Conservation (phyloP, 2,797 vertebrate species). For the Sphaeramia orbicularis region DNA sequence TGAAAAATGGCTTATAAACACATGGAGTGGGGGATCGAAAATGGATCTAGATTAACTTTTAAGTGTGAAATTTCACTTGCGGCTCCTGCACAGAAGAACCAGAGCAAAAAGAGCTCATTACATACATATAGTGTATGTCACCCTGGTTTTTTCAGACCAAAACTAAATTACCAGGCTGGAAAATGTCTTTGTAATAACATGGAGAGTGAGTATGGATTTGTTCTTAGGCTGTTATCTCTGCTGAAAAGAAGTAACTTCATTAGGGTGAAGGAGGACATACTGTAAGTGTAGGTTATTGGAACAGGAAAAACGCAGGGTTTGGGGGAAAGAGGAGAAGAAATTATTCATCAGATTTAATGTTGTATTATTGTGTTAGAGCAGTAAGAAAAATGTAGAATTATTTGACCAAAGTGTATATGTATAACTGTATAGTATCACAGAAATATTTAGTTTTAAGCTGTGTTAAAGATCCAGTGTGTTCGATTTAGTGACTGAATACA, state of each 20-base stretch:
- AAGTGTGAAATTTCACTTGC: conserved; percentile 4
- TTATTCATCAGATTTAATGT: conserved; percentile 1
- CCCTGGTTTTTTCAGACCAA: conserved; percentile 11
- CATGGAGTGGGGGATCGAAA: conserved; percentile 4
- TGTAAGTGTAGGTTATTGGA: conserved; percentile 23
- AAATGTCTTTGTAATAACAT: conserved; percentile 55
- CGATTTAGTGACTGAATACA: too few relatives aligned
- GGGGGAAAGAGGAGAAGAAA: conserved; percentile 17
- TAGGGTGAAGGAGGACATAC: conserved; percentile 26
- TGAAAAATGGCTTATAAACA: conserved; percentile 8
- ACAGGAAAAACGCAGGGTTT: conserved; percentile 19
- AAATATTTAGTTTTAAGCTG: too few relatives aligned
- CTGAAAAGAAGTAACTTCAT: conserved; percentile 62
- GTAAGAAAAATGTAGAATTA: too few relatives aligned
- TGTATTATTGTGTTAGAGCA: too few relatives aligned
- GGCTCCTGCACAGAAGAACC: background rate
- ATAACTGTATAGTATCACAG: too few relatives aligned
- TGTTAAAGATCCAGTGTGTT: too few relatives aligned
- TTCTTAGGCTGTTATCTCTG: conserved; percentile 52
- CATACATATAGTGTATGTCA: conserved; percentile 5
- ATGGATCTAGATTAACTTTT: conserved; percentile 11
- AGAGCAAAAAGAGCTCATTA: conserved; percentile 11
- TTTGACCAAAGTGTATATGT: too few relatives aligned
- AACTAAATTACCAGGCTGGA: conserved; percentile 44
- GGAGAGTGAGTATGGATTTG: conserved; percentile 54